Percentiles rank a stretch among this genome's conserved stretches.
phyloP scores from a whole-genome alignment of 2,888 invertebrate species.

The Volucella zonaria region DNA sequence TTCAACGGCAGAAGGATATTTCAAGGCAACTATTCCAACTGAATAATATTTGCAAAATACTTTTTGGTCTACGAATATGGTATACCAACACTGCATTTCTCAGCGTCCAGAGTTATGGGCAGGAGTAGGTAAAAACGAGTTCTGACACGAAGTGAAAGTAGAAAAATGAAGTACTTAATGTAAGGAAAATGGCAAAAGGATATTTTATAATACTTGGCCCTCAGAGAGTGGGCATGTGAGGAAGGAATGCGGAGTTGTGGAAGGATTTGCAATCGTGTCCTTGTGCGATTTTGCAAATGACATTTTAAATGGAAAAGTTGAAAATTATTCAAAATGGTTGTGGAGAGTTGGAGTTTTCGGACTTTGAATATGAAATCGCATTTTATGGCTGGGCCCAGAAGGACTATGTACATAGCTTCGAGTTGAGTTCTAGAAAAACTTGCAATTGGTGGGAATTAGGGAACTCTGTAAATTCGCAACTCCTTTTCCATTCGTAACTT shows the following conservation, averaged over 20 bases:
- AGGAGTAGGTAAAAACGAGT: neutral
- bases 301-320: conserved; percentile 73
- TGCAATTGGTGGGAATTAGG: conserved; percentile 17
- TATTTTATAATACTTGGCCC: conserved; percentile 46
- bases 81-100: conserved; percentile 13
- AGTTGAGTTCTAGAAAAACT: neutral
- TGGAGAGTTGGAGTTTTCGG: conserved; percentile 58
- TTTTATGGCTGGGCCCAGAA: conserved; percentile 46
- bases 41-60: conserved; percentile 70
- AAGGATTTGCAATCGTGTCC: conserved; percentile 68
- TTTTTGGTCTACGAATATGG: conserved; percentile 51
- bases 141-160: neutral
- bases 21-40: conserved; percentile 65
- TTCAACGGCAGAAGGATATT: conserved; percentile 63
- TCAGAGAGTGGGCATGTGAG: conserved; percentile 37
- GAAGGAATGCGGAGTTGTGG: conserved; percentile 28
- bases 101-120: neutral
- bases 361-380: conserved; percentile 70
- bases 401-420: neutral
- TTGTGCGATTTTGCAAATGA: conserved; percentile 72
- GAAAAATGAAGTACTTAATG: conserved; percentile 60
- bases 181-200: conserved; percentile 48
- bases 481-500: conserved; percentile 26
- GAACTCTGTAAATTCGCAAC: conserved; percentile 23
- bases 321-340: conserved; percentile 73